Base-by-base conservation (phyloP, 2,888 invertebrate genomes). In the Phengaris arion region DNA sequence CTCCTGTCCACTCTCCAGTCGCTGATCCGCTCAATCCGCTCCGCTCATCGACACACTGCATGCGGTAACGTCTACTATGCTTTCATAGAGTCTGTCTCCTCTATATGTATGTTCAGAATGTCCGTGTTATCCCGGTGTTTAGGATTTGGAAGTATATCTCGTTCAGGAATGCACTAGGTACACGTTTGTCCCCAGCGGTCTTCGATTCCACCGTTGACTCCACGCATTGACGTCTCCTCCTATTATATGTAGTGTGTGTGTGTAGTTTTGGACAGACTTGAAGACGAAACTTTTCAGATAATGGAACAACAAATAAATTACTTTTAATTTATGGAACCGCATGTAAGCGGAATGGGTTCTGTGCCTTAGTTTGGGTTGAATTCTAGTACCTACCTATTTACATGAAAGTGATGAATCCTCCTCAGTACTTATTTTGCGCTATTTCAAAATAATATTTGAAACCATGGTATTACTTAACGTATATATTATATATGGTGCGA, bases 221-320 rank as follows among this genome's bases (percentile, higher is more conserved):
- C 77, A 76, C 0, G 81, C 79, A 45, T 81, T 81, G 7, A 72
- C 75, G 68, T 81, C 81, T 1, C 81, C 81, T n/a, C 75, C 81
- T 13, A 81, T 48, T 2, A 80, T 59, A 79, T 6, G 9, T 72
- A n/a, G n/a, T 77, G 13, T 68, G 52, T 52, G 74, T 74, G 9
- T 35, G 35, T 6, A 73, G n/a, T 51, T 68, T 68, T 4, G 55
- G 55, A 1, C 55, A 55, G 13, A 55, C 22, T 22, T 22, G 22
- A 22, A 22, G 22, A 22, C 22, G 22, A 22, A 22, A 22, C 22
- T 22, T 22, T 22, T 22, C 22, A 22, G 22, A 1, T 22, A 22
- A 22, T 22, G 22, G 22, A 22, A 22, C 22, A 22, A 22, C 22
- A 22, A 22, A 22, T 22, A 22, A 22, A 22, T 22, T 22, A 22